phyloP scores from a whole-genome alignment of 2,113 vertebrate genomes.

The Balaenoptera acutorostrata region DNA sequence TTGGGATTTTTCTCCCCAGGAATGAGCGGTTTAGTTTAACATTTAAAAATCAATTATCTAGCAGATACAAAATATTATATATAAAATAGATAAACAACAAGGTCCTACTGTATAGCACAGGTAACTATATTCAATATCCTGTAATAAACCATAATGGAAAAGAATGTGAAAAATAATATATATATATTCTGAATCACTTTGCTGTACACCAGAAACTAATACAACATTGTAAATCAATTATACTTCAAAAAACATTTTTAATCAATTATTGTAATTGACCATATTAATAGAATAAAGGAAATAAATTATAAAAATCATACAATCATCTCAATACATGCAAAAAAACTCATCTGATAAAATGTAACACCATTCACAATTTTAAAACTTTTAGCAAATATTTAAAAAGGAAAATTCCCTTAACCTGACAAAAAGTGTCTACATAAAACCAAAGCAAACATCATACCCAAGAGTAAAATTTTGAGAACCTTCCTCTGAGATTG shows the following conservation, averaged over 20 bases:
- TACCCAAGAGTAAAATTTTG: not conserved
- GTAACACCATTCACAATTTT: not conserved
- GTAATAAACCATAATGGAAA: no score
- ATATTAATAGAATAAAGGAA: constrained; percentile 15
- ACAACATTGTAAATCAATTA: not conserved
- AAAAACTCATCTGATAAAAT: not conserved
- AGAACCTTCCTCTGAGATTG: not conserved
- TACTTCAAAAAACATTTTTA: not conserved
- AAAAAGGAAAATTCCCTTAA: not conserved
- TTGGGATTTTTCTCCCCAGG: not conserved
- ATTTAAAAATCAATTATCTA: not conserved
- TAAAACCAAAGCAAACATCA: not conserved
- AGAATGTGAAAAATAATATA: no score
- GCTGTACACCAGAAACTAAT: not conserved
- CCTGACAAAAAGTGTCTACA: not conserved
- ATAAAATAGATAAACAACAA: not conserved
- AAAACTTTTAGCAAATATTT: not conserved
- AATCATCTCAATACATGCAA: not conserved
- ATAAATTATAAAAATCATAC: not conserved
- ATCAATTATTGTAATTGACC: not conserved
- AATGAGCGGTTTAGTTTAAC: not conserved
- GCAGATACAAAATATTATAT: not conserved
- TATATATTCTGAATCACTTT: not conserved
- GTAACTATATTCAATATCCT: no score
- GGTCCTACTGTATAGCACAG: no score